These are phyloP conservation scores for Zaprionus capensis DNA, from an alignment of 1,140 invertebrate genomes.

Conservation along the genomic window DNA sequence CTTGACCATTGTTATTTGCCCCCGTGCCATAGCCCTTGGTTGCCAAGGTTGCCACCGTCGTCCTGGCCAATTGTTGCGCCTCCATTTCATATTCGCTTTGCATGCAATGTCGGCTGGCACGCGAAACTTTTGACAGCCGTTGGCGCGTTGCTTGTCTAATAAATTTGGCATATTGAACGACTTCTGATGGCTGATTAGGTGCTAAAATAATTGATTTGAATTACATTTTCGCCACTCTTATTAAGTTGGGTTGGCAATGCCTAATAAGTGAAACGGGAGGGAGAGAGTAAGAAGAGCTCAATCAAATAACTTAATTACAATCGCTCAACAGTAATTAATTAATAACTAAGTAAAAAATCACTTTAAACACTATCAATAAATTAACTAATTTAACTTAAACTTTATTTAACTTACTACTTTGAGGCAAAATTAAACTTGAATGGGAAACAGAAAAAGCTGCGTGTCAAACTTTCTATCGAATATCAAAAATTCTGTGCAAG, in stretches of 20 bases:
- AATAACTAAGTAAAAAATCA: background rate
- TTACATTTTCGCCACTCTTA: background rate
- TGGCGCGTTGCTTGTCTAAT: conserved; percentile 13
- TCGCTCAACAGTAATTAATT: background rate
- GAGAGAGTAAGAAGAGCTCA: background rate
- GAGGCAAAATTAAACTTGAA: background rate
- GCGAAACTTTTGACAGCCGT: conserved; percentile 37
- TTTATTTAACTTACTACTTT: no score
- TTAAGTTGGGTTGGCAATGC: background rate
- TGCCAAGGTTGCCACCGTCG: conserved; percentile 52
- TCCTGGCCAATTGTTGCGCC: conserved; percentile 58
- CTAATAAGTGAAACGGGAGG: background rate
- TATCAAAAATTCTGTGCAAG: background rate
- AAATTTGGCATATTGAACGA: conserved; percentile 24
- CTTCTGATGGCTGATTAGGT: conserved; percentile 38
- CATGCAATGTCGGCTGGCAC: conserved; percentile 38
- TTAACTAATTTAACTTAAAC: background rate
- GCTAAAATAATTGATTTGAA: conserved; percentile 38
- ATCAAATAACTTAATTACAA: background rate
- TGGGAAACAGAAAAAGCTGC: background rate
- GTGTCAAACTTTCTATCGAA: background rate
- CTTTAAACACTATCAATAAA: background rate
- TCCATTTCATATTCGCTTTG: conserved; percentile 23
- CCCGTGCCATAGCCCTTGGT: conserved; percentile 49
- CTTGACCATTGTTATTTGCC: conserved; percentile 60